These are phyloP conservation scores for Zele albiditarsus DNA, from an alignment of 2,888 invertebrate genomes.

Conservation along the genomic window DNA sequence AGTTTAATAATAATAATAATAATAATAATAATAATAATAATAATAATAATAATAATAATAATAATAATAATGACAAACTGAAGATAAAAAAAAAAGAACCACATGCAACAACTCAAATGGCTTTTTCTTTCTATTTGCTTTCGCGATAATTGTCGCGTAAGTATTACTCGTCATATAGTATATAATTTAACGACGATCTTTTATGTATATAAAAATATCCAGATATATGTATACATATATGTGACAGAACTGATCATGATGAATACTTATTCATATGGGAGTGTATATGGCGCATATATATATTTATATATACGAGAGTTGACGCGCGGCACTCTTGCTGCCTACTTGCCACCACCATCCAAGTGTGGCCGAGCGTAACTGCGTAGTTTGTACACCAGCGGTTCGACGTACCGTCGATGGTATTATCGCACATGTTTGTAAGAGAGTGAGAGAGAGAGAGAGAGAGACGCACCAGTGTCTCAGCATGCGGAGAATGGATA, in stretches of 20 bases:
- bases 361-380: constrained; percentile 64
- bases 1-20: neutral
- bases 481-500: constrained; percentile 36
- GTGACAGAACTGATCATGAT: neutral
- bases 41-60: neutral
- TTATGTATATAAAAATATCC: neutral
- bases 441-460: constrained; percentile 17
- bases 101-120: neutral
- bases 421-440: constrained; percentile 43
- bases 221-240: neutral
- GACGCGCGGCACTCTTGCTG: constrained; percentile 29
- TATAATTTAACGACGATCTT: constrained; percentile 9
- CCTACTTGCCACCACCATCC: constrained; percentile 54
- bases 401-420: constrained; percentile 25
- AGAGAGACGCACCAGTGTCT: constrained; percentile 46
- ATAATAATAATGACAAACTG: neutral
- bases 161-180: neutral
- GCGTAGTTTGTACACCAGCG: constrained; percentile 65
- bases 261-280: neutral
- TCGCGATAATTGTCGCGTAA: neutral
- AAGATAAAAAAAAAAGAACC: neutral
- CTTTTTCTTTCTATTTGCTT: neutral
- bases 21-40: neutral
- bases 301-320: constrained; percentile 37
- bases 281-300: constrained; percentile 5